Evolutionary conservation across 2,888 invertebrate species (phyloP).

Genomic region (Laothoe populi): DNA sequence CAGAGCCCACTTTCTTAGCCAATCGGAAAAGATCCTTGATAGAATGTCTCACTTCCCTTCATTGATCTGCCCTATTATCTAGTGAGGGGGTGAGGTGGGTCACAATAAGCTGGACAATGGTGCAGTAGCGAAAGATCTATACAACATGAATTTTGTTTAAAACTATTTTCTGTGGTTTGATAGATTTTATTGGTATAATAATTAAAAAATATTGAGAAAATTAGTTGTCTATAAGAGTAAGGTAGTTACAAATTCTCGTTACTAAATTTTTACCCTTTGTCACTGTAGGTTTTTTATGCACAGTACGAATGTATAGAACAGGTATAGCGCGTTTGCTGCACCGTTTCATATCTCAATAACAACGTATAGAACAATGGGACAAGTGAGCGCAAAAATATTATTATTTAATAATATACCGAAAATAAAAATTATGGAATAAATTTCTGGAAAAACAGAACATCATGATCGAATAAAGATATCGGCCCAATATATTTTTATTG

Average conservation of each 20-base stretch:
- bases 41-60: conserved; percentile 39
- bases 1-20: conserved; percentile 40
- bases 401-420: neutral
- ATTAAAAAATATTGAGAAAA: too few relatives aligned
- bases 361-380: conserved; percentile 28
- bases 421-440: neutral
- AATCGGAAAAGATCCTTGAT: conserved; percentile 47
- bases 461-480: neutral
- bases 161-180: too few relatives aligned
- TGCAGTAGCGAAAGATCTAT: too few relatives aligned
- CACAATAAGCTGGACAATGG: conserved; percentile 45
- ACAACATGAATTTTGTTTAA: too few relatives aligned
- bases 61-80: conserved; percentile 35
- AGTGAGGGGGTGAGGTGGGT: conserved; percentile 41
- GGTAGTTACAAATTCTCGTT: too few relatives aligned
- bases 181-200: too few relatives aligned
- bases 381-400: conserved; percentile 7
- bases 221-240: too few relatives aligned
- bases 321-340: conserved; percentile 58
- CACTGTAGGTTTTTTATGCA: conserved; percentile 47
- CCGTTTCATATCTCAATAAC: conserved; percentile 46
- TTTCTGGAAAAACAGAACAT: neutral
- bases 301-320: conserved; percentile 54
- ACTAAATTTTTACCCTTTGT: too few relatives aligned
- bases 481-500: neutral